phyloP scores from a whole-genome alignment of 2,113 vertebrate species.

The Erythrolamprus reginae region DNA sequence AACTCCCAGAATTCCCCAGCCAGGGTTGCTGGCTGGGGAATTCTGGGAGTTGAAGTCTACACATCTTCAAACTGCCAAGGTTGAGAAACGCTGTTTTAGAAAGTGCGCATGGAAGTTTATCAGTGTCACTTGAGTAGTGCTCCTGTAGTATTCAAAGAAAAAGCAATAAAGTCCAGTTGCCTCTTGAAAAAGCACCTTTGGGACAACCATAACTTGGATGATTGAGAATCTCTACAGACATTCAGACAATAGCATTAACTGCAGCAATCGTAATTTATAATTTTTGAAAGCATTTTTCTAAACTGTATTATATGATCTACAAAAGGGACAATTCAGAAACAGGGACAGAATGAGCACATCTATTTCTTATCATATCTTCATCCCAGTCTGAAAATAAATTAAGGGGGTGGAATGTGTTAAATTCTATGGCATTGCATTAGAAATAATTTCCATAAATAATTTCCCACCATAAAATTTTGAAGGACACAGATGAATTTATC shows the following conservation, averaged over 20 bases:
- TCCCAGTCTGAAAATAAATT: not conserved
- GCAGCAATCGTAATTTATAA: not conserved
- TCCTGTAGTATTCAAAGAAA: no score
- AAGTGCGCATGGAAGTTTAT: no score
- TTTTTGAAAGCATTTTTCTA: not conserved
- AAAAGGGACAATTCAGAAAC: not conserved
- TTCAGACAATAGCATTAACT: not conserved
- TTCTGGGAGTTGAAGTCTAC: no score
- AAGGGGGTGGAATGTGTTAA: not conserved
- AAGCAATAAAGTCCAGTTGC: no score
- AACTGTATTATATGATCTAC: not conserved
- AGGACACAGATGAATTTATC: not conserved
- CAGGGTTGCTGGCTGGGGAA: no score
- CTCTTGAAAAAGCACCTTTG: no score
- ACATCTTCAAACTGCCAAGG: no score
- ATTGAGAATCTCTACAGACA: no score
- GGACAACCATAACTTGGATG: no score
- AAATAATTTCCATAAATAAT: not conserved
- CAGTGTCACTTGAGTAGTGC: no score
- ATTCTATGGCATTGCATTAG: not conserved
- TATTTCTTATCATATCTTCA: not conserved
- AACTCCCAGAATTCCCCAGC: no score
- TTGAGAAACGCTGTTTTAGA: no score
- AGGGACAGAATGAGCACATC: not conserved
- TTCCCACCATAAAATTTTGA: not conserved